Conservation (phyloP, 2,113 vertebrate genomes). For the Melanocharis versteri region DNA sequence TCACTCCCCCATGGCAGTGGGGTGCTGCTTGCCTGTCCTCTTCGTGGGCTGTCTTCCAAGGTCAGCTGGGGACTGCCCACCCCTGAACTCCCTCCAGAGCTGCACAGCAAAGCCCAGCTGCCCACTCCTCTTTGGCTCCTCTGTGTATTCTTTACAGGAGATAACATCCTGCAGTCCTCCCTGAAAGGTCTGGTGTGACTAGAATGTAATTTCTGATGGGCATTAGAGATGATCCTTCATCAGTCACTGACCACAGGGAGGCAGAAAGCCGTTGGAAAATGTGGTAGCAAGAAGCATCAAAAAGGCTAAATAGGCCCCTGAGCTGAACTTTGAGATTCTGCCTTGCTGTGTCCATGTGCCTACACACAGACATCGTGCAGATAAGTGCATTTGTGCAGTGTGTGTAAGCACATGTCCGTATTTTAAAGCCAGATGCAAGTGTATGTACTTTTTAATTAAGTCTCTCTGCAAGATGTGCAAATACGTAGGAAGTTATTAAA, state of each 20-base stretch:
- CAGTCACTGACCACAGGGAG: not conserved
- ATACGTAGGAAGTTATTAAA: not conserved
- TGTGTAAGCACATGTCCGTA: fast-evolving
- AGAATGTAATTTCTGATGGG: not conserved
- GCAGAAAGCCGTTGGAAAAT: not conserved
- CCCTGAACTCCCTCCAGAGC: not conserved
- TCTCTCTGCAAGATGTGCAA: not conserved
- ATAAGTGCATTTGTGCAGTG: not conserved
- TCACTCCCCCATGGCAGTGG: not conserved
- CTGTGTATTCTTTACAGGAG: not conserved
- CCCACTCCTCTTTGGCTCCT: not conserved
- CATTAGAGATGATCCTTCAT: not conserved
- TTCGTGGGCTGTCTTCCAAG: not conserved
- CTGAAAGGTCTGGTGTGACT: not conserved
- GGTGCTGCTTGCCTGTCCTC: not conserved
- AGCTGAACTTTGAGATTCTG: not conserved
- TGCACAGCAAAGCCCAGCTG: not conserved
- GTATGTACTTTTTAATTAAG: not conserved
- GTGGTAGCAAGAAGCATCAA: not conserved
- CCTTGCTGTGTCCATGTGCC: not conserved
- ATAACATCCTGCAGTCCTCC: not conserved
- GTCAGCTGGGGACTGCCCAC: not conserved
- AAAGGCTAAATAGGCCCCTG: not conserved
- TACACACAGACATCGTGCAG: fast-evolving
- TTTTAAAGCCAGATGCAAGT: not conserved